phyloP scores from a whole-genome alignment of 2,113 vertebrate species.

The Xenus cinereus region DNA sequence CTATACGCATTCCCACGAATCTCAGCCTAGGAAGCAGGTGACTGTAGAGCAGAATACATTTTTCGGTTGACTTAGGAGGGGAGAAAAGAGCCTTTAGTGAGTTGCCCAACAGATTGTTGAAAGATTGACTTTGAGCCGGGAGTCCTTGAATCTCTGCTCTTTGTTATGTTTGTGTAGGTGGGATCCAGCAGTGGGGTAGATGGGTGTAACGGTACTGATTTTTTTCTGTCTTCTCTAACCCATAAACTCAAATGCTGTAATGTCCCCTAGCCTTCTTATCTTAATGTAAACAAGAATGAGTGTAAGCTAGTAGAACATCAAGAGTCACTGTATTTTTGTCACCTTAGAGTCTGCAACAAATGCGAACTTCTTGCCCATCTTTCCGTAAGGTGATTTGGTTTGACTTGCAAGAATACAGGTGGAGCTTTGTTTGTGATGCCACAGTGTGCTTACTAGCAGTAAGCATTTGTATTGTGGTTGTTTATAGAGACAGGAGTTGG shows the following conservation, averaged over 20 bases:
- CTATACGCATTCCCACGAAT: background rate
- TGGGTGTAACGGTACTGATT: background rate
- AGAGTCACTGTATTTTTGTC: background rate
- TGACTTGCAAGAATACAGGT: background rate
- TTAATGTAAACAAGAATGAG: background rate
- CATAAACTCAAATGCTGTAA: background rate
- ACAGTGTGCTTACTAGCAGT: background rate
- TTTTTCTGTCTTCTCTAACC: background rate
- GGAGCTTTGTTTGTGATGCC: background rate
- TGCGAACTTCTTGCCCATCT: background rate
- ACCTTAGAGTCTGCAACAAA: background rate
- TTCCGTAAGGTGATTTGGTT: background rate
- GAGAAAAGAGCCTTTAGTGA: background rate
- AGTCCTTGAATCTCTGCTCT: background rate
- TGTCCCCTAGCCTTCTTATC: too few relatives aligned
- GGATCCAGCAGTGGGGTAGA: too few relatives aligned
- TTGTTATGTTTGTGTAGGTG: background rate
- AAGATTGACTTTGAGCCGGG: background rate
- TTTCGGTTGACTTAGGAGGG: background rate
- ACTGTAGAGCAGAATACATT: background rate
- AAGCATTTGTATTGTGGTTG: background rate
- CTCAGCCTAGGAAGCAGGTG: background rate
- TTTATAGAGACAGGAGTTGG: fast-evolving
- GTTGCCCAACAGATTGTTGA: background rate
- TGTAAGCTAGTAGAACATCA: background rate